Percentiles rank a stretch among this genome's conserved stretches.
phyloP scores from a whole-genome alignment of 1,140 invertebrate species.

The Bombus ignitus region DNA sequence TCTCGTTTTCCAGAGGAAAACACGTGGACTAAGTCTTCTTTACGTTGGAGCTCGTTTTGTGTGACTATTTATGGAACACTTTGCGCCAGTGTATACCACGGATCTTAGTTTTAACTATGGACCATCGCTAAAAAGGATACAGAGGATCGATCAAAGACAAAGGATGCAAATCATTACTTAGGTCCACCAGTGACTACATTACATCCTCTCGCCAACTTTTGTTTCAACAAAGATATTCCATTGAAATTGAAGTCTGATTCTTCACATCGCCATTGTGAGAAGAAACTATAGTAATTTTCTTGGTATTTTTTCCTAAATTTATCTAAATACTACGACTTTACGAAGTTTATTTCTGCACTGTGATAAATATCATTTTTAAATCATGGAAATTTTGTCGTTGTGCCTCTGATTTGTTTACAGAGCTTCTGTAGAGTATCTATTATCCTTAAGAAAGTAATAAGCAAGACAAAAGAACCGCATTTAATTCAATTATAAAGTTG shows the following conservation, averaged over 20 bases:
- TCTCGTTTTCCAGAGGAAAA: neutral
- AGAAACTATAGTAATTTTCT: too few relatives aligned
- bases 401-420: too few relatives aligned
- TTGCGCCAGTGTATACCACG: conserved; percentile 35
- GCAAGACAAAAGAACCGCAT: too few relatives aligned
- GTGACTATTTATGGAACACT: conserved; percentile 32
- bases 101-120: neutral
- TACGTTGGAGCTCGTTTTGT: neutral
- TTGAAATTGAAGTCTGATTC: too few relatives aligned
- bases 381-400: too few relatives aligned
- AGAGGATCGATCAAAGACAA: neutral
- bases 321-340: too few relatives aligned
- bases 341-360: too few relatives aligned
- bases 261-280: too few relatives aligned
- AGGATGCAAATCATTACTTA: neutral
- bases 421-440: too few relatives aligned
- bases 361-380: too few relatives aligned
- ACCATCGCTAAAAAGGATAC: neutral
- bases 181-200: neutral
- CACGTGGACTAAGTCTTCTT: neutral
- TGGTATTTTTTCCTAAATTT: rapidly evolving
- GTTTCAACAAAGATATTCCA: neutral
- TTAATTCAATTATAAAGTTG: too few relatives aligned
- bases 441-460: too few relatives aligned
- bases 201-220: neutral